Evolutionary conservation across 2,113 vertebrate species (phyloP).

Genomic region (Onychostoma macrolepis): DNA sequence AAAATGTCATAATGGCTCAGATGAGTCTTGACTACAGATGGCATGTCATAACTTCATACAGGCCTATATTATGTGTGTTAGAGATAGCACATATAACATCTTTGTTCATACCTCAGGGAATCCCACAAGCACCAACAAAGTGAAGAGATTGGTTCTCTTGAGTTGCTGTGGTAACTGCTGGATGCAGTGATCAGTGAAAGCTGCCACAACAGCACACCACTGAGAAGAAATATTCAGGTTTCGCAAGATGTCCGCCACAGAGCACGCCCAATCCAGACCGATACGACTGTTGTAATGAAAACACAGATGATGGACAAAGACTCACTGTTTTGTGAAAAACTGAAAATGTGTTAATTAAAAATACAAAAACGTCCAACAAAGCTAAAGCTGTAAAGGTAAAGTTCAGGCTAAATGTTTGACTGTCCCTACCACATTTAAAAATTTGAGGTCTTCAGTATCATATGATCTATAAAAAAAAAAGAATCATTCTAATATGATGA

Average conservation of each 20-base stretch:
- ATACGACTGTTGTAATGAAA: constrained; percentile 79
- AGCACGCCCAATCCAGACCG: constrained; percentile 95
- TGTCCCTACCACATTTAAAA: background rate
- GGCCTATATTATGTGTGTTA: background rate
- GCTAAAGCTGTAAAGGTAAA: background rate
- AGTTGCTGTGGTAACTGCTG: constrained; percentile 89
- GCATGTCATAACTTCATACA: background rate
- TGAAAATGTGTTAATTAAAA: background rate
- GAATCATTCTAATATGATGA: background rate
- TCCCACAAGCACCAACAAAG: constrained; percentile 91
- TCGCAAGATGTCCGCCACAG: constrained; percentile 91
- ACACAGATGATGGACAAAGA: background rate
- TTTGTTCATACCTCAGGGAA: constrained; percentile 87
- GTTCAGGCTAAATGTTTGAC: background rate
- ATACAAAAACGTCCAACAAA: background rate
- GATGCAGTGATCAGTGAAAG: constrained; percentile 92
- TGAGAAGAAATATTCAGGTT: constrained; percentile 83
- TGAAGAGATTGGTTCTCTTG: constrained; percentile 95
- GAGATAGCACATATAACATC: background rate
- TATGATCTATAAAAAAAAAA: background rate
- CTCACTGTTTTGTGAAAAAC: background rate
- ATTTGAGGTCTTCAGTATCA: background rate
- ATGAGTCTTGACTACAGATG: background rate
- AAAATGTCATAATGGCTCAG: background rate
- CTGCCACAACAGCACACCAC: constrained; percentile 85